Base-by-base conservation (phyloP, 2,888 invertebrate species). In the Leptopilina syphax region DNA sequence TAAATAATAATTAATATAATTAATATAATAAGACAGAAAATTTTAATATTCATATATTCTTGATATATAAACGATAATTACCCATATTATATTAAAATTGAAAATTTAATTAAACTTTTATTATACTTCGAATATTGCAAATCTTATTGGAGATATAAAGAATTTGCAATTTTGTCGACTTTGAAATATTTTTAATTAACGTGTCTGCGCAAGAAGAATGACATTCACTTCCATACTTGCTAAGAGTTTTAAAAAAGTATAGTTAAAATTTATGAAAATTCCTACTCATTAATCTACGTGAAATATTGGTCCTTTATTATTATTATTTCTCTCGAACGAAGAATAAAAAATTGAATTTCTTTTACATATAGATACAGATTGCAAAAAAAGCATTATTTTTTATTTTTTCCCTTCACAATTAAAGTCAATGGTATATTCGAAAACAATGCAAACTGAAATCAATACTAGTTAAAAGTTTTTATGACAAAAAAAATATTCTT, bases 101-200 rank as follows among this genome's bases (percentile, higher is more conserved):
- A 18, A 24, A 24, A 1, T 63, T 63, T 63, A 63, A 63, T 63
- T 63, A 18, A 63, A 63, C 3, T 24, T 18, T 9, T 63, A 1
- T 8, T 8, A 63, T 24, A 18, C 50, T 50, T 9, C 10, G 50
- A 50, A 50, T 50, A 50, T 50, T 50, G 50, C 50, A 50, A 50
- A 50, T 50, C 50, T 50, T 50, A 50, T 50, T 50, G 50, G 50
- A 34, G 34, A n/a, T 60, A 18, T 63, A 63, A 63, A 24, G 24
- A 24, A 24, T 8, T 63, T 18, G 24, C 18, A 63, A 63, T 18
- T 24, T 63, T 2, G 63, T 3, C 24, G 63, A 24, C 18, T 63
- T 63, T 63, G 63, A 24, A 73, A 73, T 41, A 41, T 73, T 73
- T 27, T 73, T 73, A 54, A 73, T 73, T 73, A 73, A 57, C 41